phyloP scores from a whole-genome alignment of 2,888 invertebrate genomes.

The Alcis repandata region DNA sequence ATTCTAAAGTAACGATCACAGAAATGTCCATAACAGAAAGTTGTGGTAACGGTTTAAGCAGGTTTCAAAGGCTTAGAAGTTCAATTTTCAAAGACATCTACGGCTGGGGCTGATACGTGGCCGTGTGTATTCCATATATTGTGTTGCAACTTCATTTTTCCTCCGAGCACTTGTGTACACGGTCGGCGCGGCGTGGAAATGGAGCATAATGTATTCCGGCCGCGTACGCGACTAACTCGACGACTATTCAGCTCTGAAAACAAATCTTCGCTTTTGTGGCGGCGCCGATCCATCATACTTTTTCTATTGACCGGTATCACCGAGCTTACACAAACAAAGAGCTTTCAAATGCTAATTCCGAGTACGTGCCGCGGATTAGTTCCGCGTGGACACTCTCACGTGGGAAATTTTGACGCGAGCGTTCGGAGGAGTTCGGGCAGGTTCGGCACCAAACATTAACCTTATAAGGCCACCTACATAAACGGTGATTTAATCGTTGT shows the following conservation, averaged over 20 bases:
- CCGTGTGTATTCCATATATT: conserved; percentile 55
- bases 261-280: conserved; percentile 80
- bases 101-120: conserved; percentile 52
- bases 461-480: conserved; percentile 85
- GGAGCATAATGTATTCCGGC: conserved; percentile 75
- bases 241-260: conserved; percentile 81
- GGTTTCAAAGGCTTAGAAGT: conserved; percentile 54
- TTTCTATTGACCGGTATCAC: conserved; percentile 80
- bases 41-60: conserved; percentile 52
- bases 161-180: conserved; percentile 56
- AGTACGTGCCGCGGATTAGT: conserved; percentile 82
- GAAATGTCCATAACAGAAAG: conserved; percentile 40
- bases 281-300: conserved; percentile 81
- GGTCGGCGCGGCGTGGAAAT: conserved; percentile 53
- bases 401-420: conserved; percentile 67
- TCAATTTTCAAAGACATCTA: conserved; percentile 58
- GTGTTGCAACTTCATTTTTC: conserved; percentile 60
- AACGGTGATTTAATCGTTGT: conserved; percentile 81
- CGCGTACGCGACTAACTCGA: conserved; percentile 77
- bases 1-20: conserved; percentile 40
- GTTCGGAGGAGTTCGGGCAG: conserved; percentile 36
- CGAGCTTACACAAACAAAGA: conserved; percentile 82
- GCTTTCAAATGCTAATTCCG: conserved; percentile 83
- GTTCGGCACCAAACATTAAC: conserved; percentile 76
- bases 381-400: conserved; percentile 68